phyloP scores from a whole-genome alignment of 1,140 invertebrate genomes.

The Xylocopa sonorina region DNA sequence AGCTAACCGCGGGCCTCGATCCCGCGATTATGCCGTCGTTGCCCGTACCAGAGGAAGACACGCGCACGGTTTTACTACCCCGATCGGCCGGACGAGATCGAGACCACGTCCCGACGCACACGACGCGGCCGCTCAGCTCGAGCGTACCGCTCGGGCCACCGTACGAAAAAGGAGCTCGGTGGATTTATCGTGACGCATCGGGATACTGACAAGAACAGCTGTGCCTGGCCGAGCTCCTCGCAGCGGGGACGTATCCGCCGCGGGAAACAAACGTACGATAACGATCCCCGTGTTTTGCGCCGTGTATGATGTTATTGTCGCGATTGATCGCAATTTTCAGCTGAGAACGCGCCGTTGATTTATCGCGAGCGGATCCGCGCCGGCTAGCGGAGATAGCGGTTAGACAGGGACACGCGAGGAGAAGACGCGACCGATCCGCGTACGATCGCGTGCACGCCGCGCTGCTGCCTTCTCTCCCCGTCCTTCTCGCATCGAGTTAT shows the following conservation, averaged over 20 bases:
- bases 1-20: constrained; percentile 39
- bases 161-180: constrained; percentile 53
- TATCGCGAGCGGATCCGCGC: constrained; percentile 12
- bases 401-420: background rate
- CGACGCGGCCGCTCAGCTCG: background rate
- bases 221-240: constrained; percentile 24
- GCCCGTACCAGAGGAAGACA: constrained; percentile 28
- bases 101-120: background rate
- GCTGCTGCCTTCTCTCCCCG: too few species aligned
- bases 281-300: constrained; percentile 39
- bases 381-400: background rate
- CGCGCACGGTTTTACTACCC: constrained; percentile 39
- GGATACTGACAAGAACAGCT: constrained; percentile 44
- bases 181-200: constrained; percentile 54
- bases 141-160: constrained; percentile 4
- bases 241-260: constrained; percentile 41
- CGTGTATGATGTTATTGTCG: constrained; percentile 47
- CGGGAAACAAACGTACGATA: constrained; percentile 48
- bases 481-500: background rate
- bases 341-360: constrained; percentile 10
- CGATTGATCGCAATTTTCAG: constrained; percentile 40
- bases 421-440: background rate
- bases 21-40: constrained; percentile 37
- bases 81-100: constrained; percentile 18
- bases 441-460: constrained; percentile 14